These are phyloP conservation scores for Enhydra lutris DNA, from an alignment of 2,113 vertebrate species.

Conservation along the genomic window DNA sequence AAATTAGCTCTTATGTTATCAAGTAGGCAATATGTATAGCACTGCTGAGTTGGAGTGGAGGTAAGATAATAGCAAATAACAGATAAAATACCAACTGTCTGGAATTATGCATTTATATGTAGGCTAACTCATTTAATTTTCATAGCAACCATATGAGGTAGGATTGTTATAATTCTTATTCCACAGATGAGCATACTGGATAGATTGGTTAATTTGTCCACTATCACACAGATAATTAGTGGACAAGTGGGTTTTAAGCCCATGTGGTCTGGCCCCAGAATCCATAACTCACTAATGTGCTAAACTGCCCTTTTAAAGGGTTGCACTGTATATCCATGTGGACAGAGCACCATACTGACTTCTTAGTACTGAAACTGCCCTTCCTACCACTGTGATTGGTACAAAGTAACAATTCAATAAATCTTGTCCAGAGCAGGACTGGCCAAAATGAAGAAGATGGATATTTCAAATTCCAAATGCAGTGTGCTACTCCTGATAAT, in stretches of 20 bases:
- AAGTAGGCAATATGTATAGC: background rate
- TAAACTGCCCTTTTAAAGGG: background rate
- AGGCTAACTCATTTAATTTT: background rate
- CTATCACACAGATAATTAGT: background rate
- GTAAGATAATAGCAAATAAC: background rate
- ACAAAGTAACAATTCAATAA: background rate
- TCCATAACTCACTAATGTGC: background rate
- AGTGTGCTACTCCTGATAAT: background rate
- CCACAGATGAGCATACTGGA: background rate
- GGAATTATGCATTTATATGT: background rate
- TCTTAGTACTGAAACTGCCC: background rate
- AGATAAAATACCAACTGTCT: background rate
- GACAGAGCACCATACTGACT: fast-evolving
- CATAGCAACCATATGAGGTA: background rate
- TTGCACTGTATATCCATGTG: background rate
- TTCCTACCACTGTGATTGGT: too few species aligned
- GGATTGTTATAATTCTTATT: background rate
- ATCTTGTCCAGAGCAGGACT: background rate
- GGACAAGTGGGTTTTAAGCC: background rate
- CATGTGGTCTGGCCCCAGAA: background rate
- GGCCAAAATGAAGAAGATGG: background rate
- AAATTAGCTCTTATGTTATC: background rate
- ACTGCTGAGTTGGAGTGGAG: background rate
- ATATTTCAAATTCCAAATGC: background rate
- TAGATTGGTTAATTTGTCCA: background rate